Percentiles rank a stretch among this genome's conserved stretches.
Conservation (phyloP, 2,113 vertebrate genomes). For the Garra rufa region DNA sequence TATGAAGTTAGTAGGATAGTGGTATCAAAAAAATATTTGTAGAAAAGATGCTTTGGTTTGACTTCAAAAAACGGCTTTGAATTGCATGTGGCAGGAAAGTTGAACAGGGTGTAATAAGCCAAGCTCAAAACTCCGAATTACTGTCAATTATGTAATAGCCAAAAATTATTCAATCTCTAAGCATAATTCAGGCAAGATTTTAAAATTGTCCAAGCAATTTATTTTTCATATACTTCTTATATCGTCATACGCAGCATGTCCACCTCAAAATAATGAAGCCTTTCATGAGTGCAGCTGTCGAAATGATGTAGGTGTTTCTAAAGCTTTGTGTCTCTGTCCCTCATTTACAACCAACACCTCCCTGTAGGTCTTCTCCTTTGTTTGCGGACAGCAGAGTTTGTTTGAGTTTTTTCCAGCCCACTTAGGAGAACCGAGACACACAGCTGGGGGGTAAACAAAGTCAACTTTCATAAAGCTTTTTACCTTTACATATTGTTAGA, state of each 20-base stretch:
- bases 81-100: background rate
- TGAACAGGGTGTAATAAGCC: background rate
- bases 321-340: slow-evolving; percentile 30
- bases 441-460: slow-evolving; percentile 31
- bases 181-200: background rate
- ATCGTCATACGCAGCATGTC: background rate
- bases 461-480: slow-evolving; percentile 27
- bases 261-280: slow-evolving; percentile 8
- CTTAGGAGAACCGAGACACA: background rate
- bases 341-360: slow-evolving; percentile 28
- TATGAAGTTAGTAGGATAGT: background rate
- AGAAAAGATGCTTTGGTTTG: no score
- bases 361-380: slow-evolving; percentile 17
- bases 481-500: slow-evolving; percentile 26
- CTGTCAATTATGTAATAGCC: slow-evolving; percentile 9
- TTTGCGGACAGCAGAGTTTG: slow-evolving; percentile 15
- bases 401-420: slow-evolving; percentile 11
- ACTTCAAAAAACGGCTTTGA: background rate
- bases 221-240: background rate
- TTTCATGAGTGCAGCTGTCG: background rate
- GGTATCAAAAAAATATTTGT: background rate
- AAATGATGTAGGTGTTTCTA: slow-evolving; percentile 33
- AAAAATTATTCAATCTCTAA: background rate
- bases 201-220: slow-evolving; percentile 13
- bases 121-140: background rate